Evolutionary conservation across 2,888 invertebrate species (phyloP).

Genomic region (Trisateles emortualis): DNA sequence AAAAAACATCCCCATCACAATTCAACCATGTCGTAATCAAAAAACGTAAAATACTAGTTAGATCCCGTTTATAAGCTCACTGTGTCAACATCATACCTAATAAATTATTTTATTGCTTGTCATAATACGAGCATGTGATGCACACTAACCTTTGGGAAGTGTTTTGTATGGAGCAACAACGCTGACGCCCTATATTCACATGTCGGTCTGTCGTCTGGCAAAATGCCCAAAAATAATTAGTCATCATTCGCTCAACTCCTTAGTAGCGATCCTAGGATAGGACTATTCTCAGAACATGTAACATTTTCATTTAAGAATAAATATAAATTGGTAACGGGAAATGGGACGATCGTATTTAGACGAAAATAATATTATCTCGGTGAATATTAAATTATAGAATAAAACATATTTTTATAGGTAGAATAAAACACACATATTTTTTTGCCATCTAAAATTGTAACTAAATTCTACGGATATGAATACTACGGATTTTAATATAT

Average conservation of each 20-base stretch:
- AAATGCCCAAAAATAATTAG: conserved; percentile 80
- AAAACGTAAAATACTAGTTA: conserved; percentile 28
- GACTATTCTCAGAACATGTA: conserved; percentile 62
- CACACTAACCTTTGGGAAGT: conserved; percentile 62
- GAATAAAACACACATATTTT: too few relatives aligned
- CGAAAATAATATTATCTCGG: too few relatives aligned
- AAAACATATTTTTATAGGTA: too few relatives aligned
- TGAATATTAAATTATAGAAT: too few relatives aligned
- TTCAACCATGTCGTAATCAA: conserved; percentile 33
- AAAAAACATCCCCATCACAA: conserved; percentile 20
- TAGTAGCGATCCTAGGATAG: conserved; percentile 63
- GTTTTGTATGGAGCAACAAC: conserved; percentile 53
- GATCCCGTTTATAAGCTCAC: conserved; percentile 20
- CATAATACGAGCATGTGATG: conserved; percentile 50
- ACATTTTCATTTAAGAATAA: conserved; percentile 45
- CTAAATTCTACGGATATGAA: too few relatives aligned
- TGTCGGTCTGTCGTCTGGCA: conserved; percentile 69
- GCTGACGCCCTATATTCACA: conserved; percentile 56
- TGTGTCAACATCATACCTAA: conserved; percentile 38
- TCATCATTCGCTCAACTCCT: conserved; percentile 66
- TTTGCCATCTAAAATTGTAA: too few relatives aligned
- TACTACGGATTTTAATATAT: too few relatives aligned
- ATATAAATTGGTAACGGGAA: conserved; percentile 30
- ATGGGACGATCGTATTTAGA: too few relatives aligned
- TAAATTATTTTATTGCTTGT: conserved; percentile 40